Base-by-base conservation (phyloP, 92 coral and sea anemone genomes). In the Bergia puertoricense region DNA sequence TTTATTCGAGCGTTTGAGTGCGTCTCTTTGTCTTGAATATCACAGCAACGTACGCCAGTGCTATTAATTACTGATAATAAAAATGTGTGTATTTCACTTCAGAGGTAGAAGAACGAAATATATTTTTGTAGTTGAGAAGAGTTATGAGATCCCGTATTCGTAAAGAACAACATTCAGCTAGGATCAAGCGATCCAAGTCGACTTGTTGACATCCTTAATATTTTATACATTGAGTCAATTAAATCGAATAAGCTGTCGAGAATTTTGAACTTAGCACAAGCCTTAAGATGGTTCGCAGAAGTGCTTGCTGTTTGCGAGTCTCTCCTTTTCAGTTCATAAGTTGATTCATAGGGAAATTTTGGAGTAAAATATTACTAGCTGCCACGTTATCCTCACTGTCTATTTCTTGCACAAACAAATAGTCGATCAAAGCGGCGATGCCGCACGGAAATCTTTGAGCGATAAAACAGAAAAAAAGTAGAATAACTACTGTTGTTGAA, bases 151-250 rank as follows among this genome's bases (percentile, higher is more conserved):
- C 62, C 6, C 22, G 39, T 44, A 68, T 83, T 45, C 30, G 77
- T 67, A 68, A 68, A 45, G 86, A 83, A 83, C 66, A 83, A 42
- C 67, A 83, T 72, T 67, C 15, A 45, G 57, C 11, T 8, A 69
- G 15, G 48, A 67, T 83, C n/a, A 67, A 22, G 1, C 39, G 22
- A 48, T 5, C 44, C 15, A 67, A 81, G 56, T 67, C 59, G 23
- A 42, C 59, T 41, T 68, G 39, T 67, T 66, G 37, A 83, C 80
- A 76, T 11, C 22, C 77, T 83, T 83, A 43, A 83, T 43, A 82
- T 42, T 83, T 67, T 30, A 42, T 42, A 43, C 86, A 45, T 30
- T 30, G 48, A 38, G 48, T 78, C 82, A 38, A 78, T 78, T 7
- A 69, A 69, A 69, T 69, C 2, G 43, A 43, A 74, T 74, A 45